Evolutionary conservation across 2,113 vertebrate genomes (phyloP).

Genomic region (Tetrax tetrax): DNA sequence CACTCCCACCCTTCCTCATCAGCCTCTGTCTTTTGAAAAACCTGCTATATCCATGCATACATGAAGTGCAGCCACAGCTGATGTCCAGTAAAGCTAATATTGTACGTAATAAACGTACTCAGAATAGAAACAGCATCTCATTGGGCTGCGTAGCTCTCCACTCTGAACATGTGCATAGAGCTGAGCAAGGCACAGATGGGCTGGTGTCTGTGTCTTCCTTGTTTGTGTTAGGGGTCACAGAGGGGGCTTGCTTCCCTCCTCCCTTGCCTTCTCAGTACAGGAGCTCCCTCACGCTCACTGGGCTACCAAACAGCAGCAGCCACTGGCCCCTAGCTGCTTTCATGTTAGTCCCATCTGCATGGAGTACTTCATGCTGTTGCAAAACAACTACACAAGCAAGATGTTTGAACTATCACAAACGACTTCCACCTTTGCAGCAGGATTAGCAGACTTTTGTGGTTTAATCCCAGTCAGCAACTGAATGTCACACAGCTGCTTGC

Average conservation of each 20-base stretch:
- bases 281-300: not conserved
- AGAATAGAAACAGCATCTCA: not conserved
- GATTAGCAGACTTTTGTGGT: not conserved
- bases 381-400: not conserved
- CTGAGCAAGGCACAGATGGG: not conserved
- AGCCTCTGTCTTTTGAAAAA: not conserved
- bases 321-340: not conserved
- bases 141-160: not conserved
- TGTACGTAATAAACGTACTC: not conserved
- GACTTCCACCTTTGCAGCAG: not conserved
- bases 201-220: not conserved
- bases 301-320: not conserved
- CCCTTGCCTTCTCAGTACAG: not conserved
- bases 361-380: not conserved
- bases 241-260: not conserved
- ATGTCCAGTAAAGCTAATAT: not conserved
- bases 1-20: not conserved
- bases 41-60: not conserved
- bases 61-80: not conserved
- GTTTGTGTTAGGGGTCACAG: rapidly evolving
- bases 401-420: not conserved
- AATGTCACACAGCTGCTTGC: too few species aligned
- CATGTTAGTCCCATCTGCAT: not conserved
- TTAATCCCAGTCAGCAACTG: too few species aligned
- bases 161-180: not conserved